Conservation (phyloP, 2,888 invertebrate genomes). For the Helicoverpa assulta region DNA sequence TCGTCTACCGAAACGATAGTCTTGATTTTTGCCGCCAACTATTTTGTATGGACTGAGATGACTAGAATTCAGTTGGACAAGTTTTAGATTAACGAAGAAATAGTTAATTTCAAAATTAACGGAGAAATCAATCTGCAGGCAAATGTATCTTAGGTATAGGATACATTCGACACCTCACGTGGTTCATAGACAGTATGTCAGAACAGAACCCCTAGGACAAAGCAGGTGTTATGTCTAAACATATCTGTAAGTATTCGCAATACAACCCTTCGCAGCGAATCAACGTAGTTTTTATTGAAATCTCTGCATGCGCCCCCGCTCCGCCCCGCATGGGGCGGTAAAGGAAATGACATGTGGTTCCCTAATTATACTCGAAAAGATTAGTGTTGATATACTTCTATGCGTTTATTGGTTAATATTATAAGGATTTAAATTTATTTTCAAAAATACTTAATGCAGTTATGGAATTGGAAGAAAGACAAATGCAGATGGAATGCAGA, state of each 20-base stretch:
- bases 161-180: background rate
- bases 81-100: background rate
- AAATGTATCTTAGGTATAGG: background rate
- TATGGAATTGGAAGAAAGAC: no score
- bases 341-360: constrained; percentile 90
- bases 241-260: constrained; percentile 55
- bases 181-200: background rate
- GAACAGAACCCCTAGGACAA: constrained; percentile 1
- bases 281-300: constrained; percentile 70
- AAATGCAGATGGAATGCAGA: no score
- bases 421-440: background rate
- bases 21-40: constrained; percentile 36
- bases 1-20: constrained; percentile 24
- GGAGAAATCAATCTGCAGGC: background rate
- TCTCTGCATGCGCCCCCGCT: constrained; percentile 67
- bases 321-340: constrained; percentile 78
- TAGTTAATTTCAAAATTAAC: no score
- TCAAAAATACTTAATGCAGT: no score
- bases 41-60: constrained; percentile 28
- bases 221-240: background rate
- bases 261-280: constrained; percentile 73
- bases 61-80: background rate
- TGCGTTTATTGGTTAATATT: constrained; percentile 21
- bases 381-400: constrained; percentile 65
- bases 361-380: constrained; percentile 78